Base-by-base conservation (phyloP, 1,140 invertebrate genomes). In the Atta cephalotes region DNA sequence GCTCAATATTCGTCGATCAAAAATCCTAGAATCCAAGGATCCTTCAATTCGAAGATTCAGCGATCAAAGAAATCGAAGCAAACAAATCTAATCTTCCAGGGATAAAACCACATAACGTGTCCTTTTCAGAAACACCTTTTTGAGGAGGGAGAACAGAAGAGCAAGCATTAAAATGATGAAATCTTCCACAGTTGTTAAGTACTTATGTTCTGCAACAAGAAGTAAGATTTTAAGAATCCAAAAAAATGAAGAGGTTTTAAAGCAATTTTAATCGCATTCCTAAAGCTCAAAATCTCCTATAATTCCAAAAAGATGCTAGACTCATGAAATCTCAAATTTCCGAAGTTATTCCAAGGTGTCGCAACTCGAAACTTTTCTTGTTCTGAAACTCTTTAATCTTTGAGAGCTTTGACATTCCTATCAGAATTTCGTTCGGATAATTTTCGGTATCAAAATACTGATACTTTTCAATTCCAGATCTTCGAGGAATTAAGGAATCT, bases 1-100 rank as follows among this genome's bases (percentile, higher is more conserved):
- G 80, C 56, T 84, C 28, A 63, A 76, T 84, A 74, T 84, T 76
- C 70, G 70, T 49, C 25, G 80, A 62, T 76, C 70, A 76, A 84
- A 45, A 62, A 84, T 63, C 70, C 70, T 76, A 84, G 25, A 84
- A 84, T 84, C 70, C 39, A 82, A 18, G 53, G 21, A 84, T 84
- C 70, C 39, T 84, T 51, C 39, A 58, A 60, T 45, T 58, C 51
- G 70, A 84, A 31, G 25, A 58, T 25, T 76, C 18, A 56, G 45
- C 31, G 25, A 21, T 68, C 39, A 53, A 53, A 35, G 31, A 78
- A 45, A 16, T 68, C 39, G 4, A n/a, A 21, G 56, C 56, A 58
- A 21, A n/a, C 18, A 65, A 49, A 31, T 66, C 16, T n/a, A 16
- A 31, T 65, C 25, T 66, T 51, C 16, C 35, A 31, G 25, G n/a